A percentile compares a stretch with the other conserved stretches of the same genome.
Conservation (phyloP, 2,113 vertebrate species). For the Rhizomys pruinosus region DNA sequence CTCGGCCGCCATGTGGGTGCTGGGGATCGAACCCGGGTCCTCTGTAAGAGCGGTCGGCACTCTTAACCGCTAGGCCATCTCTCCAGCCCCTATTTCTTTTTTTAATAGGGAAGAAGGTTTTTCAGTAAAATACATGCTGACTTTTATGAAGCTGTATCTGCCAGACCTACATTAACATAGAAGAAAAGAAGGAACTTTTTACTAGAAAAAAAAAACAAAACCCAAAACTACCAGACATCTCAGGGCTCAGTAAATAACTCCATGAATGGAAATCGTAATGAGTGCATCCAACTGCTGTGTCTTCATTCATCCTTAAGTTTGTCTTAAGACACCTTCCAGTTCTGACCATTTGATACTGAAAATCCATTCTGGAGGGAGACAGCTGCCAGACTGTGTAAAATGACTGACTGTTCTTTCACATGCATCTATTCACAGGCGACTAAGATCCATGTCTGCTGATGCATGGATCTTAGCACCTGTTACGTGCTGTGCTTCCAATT, state of each 20-base stretch:
- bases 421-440: neutral
- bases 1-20: no score
- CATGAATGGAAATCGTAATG: neutral
- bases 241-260: neutral
- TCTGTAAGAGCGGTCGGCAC: no score
- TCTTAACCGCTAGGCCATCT: no score
- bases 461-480: neutral
- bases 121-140: neutral
- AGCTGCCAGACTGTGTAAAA: neutral
- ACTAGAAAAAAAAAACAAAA: no score
- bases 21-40: no score
- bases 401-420: neutral
- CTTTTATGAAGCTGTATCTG: neutral
- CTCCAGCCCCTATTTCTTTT: no score
- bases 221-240: neutral
- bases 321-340: neutral
- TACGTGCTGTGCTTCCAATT: neutral
- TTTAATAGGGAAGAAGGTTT: neutral
- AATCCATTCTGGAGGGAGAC: neutral
- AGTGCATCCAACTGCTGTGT: no score
- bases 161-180: neutral
- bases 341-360: neutral
- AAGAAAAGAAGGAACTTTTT: neutral
- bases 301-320: neutral
- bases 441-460: no score